These are phyloP conservation scores for Pontoporia blainvillei DNA, from an alignment of 2,113 vertebrate species.

Conservation along the genomic window DNA sequence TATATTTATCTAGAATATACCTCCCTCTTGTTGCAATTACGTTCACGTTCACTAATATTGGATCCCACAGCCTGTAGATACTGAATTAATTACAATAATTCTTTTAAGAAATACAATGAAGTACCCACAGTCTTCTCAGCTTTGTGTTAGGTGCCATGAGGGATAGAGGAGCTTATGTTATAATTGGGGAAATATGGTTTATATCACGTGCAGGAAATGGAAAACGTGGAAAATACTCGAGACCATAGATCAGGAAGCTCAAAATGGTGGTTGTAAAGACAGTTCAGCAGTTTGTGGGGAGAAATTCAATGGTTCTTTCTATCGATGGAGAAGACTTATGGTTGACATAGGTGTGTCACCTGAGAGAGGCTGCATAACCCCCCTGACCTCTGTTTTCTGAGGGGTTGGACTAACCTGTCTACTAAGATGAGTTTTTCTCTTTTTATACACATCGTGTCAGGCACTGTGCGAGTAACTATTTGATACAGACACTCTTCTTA, in stretches of 20 bases:
- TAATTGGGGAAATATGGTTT: not conserved
- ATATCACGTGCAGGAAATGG: not conserved
- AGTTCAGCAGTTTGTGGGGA: not conserved
- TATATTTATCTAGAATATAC: not conserved
- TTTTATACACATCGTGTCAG: not conserved
- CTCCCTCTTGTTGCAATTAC: not conserved
- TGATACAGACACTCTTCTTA: not conserved
- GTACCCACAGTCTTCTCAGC: not conserved
- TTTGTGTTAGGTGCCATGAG: not conserved
- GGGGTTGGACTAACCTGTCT: not conserved
- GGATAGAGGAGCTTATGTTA: not conserved
- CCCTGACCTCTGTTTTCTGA: not conserved
- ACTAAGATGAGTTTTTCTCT: not conserved
- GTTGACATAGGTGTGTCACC: not conserved
- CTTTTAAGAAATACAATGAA: not conserved
- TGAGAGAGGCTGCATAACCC: not conserved
- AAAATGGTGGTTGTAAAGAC: not conserved
- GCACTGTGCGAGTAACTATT: not conserved
- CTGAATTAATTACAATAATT: not conserved
- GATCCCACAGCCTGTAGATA: not conserved
- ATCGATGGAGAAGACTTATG: not conserved
- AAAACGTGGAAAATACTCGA: not conserved
- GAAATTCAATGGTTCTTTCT: not conserved
- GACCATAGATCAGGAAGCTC: not conserved
- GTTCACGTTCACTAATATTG: not conserved